phyloP scores from a whole-genome alignment of 1,140 invertebrate genomes.

The Drosophila mojavensis region DNA sequence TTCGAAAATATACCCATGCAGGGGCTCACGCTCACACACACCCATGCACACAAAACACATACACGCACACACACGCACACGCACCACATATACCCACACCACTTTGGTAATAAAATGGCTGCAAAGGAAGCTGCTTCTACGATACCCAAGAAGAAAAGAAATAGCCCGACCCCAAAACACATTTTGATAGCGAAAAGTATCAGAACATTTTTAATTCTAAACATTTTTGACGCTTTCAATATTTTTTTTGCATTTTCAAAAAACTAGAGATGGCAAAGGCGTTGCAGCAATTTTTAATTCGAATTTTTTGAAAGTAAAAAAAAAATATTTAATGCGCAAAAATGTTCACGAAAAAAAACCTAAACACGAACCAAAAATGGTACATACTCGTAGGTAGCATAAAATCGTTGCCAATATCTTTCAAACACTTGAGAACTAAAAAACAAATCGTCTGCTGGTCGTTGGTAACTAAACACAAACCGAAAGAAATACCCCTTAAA shows the following conservation, averaged over 20 bases:
- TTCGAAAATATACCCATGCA: constrained; percentile 47
- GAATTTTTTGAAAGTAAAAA: constrained; percentile 67
- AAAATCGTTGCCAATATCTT: constrained; percentile 40
- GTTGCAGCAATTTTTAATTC: constrained; percentile 62
- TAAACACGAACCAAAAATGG: neutral
- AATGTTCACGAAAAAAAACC: constrained; percentile 39
- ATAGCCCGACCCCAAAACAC: constrained; percentile 57
- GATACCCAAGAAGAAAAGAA: constrained; percentile 82
- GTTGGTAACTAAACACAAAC: constrained; percentile 15
- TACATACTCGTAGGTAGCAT: constrained; percentile 28
- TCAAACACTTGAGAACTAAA: constrained; percentile 8
- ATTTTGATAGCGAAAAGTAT: constrained; percentile 30
- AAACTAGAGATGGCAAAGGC: constrained; percentile 58
- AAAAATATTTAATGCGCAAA: constrained; percentile 76
- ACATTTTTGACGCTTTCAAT: constrained; percentile 72
- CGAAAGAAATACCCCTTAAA: neutral
- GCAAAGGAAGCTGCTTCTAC: constrained; percentile 82
- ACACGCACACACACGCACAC: constrained; percentile 30
- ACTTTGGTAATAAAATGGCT: constrained; percentile 80
- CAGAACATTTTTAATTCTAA: constrained; percentile 4
- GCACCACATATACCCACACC: constrained; percentile 55
- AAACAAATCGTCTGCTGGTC: constrained; percentile 14
- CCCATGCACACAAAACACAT: constrained; percentile 21
- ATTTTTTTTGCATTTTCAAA: constrained; percentile 74
- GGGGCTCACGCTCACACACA: constrained; percentile 52